Conservation (phyloP, 2,888 invertebrate species). For the Melinopterus prodromus region DNA sequence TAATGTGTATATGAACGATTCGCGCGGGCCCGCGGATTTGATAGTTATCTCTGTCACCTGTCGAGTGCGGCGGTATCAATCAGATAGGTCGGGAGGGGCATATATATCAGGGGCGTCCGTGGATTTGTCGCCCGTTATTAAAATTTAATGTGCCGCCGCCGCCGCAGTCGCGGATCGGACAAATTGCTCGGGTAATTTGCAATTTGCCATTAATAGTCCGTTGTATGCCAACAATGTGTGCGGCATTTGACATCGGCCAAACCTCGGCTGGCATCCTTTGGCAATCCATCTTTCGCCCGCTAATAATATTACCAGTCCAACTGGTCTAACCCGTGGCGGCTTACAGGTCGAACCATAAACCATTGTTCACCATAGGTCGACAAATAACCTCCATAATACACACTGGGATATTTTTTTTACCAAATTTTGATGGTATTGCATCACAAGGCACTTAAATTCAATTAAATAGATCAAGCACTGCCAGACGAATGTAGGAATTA, state of each 20-base stretch:
- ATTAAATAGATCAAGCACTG: no score
- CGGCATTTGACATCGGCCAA: background rate
- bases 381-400: no score
- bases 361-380: no score
- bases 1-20: no score
- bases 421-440: no score
- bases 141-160: conserved; percentile 11
- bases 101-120: conserved; percentile 8
- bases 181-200: conserved; percentile 19
- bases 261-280: background rate
- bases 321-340: background rate
- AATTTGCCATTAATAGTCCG: conserved; percentile 22
- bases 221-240: conserved; percentile 4
- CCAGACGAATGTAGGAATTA: no score
- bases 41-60: no score
- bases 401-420: no score
- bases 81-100: background rate
- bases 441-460: no score
- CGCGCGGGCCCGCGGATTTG: no score
- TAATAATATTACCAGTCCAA: conserved; percentile 5
- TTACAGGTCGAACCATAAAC: background rate
- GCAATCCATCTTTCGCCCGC: conserved; percentile 13
- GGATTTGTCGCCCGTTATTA: conserved; percentile 14
- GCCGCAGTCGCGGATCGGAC: background rate
- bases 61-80: background rate